These are phyloP conservation scores for Calliopsis andreniformis DNA, from an alignment of 1,140 invertebrate species.

Conservation along the genomic window DNA sequence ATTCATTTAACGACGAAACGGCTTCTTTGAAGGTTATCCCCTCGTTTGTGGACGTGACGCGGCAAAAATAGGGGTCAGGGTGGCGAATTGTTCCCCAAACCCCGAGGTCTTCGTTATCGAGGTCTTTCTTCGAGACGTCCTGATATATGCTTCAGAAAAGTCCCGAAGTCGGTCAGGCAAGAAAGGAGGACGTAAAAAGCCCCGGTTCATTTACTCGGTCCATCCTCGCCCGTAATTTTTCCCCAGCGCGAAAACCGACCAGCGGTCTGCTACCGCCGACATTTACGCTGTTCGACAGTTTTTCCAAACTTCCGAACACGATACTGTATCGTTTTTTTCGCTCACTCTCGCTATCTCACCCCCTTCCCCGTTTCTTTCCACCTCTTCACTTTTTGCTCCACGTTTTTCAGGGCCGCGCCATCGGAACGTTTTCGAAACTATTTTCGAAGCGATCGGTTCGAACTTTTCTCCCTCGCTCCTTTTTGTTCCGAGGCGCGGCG, in stretches of 20 bases:
- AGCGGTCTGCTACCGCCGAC: constrained; percentile 16
- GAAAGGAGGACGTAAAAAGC: constrained; percentile 51
- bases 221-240: constrained; percentile 38
- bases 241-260: constrained; percentile 21
- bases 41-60: constrained; percentile 27
- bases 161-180: constrained; percentile 43
- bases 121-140: constrained; percentile 28
- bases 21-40: constrained; percentile 1
- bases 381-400: no score
- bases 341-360: no score
- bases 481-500: background rate
- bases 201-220: constrained; percentile 49
- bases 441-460: background rate
- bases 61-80: background rate
- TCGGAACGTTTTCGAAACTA: constrained; percentile 14
- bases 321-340: background rate
- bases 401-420: no score
- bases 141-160: constrained; percentile 40
- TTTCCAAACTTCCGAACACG: constrained; percentile 1
- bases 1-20: background rate
- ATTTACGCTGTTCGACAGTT: constrained; percentile 2
- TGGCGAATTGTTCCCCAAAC: constrained; percentile 25
- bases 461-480: background rate
- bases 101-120: constrained; percentile 33
- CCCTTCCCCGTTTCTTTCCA: no score